Evolutionary conservation across 2,113 vertebrate genomes (phyloP).

Genomic region (Mus spicilegus): DNA sequence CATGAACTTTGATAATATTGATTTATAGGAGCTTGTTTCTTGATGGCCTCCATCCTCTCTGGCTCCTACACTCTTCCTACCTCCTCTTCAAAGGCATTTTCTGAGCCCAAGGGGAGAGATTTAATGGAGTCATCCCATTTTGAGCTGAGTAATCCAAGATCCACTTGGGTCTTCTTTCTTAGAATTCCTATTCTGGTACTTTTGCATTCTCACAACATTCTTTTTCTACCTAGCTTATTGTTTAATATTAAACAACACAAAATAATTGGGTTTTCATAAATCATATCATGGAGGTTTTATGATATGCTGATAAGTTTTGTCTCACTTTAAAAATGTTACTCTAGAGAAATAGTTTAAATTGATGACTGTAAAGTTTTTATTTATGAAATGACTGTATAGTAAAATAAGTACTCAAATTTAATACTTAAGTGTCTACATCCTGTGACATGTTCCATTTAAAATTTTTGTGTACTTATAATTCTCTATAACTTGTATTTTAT

Average conservation of each 20-base stretch:
- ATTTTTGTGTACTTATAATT: not conserved
- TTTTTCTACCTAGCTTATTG: not conserved
- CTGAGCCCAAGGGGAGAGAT: not conserved
- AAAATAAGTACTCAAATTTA: conserved; percentile 9
- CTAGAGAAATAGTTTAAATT: not conserved
- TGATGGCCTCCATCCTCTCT: not conserved
- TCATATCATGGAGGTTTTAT: not conserved
- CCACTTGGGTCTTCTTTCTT: not conserved
- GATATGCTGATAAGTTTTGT: not conserved
- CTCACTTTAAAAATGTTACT: not conserved
- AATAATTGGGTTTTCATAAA: not conserved
- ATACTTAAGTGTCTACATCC: not conserved
- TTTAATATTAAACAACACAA: not conserved
- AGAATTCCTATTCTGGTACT: not conserved
- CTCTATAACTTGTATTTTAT: conserved; percentile 13
- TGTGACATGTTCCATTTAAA: not conserved
- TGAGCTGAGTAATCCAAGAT: not conserved
- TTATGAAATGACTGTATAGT: not conserved
- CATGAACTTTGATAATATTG: not conserved
- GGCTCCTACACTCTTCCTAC: not conserved
- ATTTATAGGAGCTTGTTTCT: not conserved
- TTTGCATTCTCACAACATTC: not conserved
- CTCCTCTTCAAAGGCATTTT: not conserved
- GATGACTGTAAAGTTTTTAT: not conserved
- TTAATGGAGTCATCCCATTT: not conserved